A percentile compares a stretch with the other conserved stretches of the same genome.
Evolutionary conservation across 2,113 vertebrate species (phyloP).

Genomic region (Hemichromis elongatus): DNA sequence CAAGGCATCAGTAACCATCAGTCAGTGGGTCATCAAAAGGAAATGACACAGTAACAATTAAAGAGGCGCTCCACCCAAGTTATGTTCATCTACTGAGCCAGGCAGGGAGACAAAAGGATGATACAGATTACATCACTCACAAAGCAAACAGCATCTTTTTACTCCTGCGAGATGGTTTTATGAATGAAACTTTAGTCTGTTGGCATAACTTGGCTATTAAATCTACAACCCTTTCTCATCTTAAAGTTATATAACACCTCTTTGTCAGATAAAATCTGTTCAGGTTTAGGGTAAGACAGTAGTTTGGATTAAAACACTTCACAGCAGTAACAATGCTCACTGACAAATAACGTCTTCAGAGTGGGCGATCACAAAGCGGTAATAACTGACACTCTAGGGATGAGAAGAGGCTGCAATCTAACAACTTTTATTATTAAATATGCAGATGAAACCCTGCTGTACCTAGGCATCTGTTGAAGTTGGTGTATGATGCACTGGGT

Average conservation of each 20-base stretch:
- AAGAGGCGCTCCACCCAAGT: background rate
- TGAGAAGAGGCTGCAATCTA: background rate
- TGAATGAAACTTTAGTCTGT: background rate
- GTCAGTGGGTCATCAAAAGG: background rate
- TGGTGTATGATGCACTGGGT: background rate
- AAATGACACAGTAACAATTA: background rate
- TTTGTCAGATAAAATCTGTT: background rate
- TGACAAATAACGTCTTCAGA: background rate
- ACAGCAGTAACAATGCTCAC: background rate
- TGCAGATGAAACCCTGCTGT: background rate
- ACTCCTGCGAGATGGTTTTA: background rate
- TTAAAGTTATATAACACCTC: background rate
- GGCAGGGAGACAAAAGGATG: background rate
- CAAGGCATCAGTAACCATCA: background rate
- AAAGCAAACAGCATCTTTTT: background rate
- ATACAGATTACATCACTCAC: background rate
- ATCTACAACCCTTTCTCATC: background rate
- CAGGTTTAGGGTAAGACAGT: background rate
- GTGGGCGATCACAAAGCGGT: background rate
- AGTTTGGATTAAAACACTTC: background rate
- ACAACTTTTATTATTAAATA: background rate
- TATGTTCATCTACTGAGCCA: background rate
- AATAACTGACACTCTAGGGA: background rate
- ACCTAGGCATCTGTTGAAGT: background rate
- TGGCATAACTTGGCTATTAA: accelerated